Evolutionary conservation across 2,797 vertebrate species (phyloP).

Genomic region (Epinephelus awoara): DNA sequence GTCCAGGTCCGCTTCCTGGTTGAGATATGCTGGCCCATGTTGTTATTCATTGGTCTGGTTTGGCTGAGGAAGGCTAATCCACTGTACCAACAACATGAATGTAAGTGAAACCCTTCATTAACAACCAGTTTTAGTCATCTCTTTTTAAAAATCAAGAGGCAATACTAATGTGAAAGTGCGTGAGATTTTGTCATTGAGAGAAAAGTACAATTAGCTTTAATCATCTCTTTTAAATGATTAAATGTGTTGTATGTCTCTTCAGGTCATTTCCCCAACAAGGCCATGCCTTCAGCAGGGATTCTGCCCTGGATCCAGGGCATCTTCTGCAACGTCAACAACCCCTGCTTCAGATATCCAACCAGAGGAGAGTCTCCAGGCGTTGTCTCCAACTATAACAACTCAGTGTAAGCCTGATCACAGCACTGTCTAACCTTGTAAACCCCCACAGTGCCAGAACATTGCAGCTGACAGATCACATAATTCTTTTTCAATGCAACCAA

Average conservation of each 20-base stretch:
- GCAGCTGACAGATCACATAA: no score
- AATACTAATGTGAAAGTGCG: neutral
- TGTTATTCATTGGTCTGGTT: constrained; percentile 93
- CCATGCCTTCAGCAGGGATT: constrained; percentile 95
- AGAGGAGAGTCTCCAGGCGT: constrained; percentile 91
- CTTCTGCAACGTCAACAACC: constrained; percentile 97
- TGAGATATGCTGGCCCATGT: constrained; percentile 94
- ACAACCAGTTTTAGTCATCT: neutral
- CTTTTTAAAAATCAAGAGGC: neutral
- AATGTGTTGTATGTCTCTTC: constrained; percentile 22
- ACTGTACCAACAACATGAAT: constrained; percentile 95
- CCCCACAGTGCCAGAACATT: neutral
- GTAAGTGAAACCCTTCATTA: constrained; percentile 82
- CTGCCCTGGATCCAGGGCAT: constrained; percentile 97
- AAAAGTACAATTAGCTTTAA: neutral
- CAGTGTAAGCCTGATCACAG: constrained; percentile 86
- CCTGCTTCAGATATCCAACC: constrained; percentile 93
- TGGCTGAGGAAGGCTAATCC: constrained; percentile 95
- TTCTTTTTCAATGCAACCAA: no score
- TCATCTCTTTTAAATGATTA: neutral
- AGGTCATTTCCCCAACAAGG: constrained; percentile 99
- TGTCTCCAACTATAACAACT: constrained; percentile 97
- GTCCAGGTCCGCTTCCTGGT: constrained; percentile 92
- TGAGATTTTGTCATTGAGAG: neutral
- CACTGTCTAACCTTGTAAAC: neutral